phyloP scores from a whole-genome alignment of 2,113 vertebrate species.

The Grammomys surdaster region DNA sequence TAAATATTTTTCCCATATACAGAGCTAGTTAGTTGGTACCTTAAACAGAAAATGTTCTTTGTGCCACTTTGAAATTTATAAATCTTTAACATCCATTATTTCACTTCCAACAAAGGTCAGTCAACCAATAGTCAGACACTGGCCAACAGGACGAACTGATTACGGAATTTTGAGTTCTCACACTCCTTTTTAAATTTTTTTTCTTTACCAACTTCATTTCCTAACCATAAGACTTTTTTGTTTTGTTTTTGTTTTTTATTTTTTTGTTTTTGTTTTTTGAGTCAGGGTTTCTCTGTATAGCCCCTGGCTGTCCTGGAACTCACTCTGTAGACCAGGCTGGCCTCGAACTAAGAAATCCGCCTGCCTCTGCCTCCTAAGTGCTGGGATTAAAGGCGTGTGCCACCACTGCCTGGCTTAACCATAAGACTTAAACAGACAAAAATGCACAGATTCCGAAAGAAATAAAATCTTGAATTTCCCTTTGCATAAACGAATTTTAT shows the following conservation, averaged over 20 bases:
- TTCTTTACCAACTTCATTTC: slow-evolving; percentile 50
- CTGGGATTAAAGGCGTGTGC: too few species aligned
- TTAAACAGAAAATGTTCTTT: slow-evolving; percentile 54
- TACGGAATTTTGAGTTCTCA: neutral
- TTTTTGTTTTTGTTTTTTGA: too few species aligned
- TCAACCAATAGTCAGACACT: neutral
- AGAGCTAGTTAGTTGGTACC: neutral
- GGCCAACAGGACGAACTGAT: neutral
- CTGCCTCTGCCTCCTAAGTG: too few species aligned
- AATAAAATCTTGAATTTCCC: neutral
- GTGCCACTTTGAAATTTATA: slow-evolving; percentile 42
- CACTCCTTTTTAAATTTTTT: neutral
- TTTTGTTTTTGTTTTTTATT: too few species aligned
- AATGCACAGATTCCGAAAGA: slow-evolving; percentile 23
- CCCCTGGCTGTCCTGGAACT: too few species aligned
- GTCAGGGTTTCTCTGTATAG: too few species aligned
- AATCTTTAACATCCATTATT: slow-evolving; percentile 49
- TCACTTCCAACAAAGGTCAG: neutral
- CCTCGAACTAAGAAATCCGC: too few species aligned
- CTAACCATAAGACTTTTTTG: neutral
- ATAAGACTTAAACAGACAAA: slow-evolving; percentile 7
- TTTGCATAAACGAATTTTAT: slow-evolving; percentile 29
- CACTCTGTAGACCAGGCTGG: too few species aligned
- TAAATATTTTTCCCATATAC: neutral
- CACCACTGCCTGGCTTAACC: too few species aligned